These are phyloP conservation scores for Campaea margaritaria DNA, from an alignment of 2,888 invertebrate species.

Conservation along the genomic window DNA sequence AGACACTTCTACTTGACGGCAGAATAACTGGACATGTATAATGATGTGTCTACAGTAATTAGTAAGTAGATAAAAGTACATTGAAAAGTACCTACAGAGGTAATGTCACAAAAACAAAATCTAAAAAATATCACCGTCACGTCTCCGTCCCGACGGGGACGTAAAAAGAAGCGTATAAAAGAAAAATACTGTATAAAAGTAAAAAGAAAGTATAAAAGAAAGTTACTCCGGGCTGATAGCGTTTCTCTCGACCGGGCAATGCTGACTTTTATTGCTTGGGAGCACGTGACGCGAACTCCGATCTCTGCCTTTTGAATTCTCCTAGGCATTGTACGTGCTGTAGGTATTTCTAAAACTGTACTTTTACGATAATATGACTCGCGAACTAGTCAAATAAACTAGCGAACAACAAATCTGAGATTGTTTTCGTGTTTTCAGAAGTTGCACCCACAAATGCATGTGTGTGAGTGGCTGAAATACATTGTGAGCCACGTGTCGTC, in stretches of 20 bases:
- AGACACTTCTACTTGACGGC: no score
- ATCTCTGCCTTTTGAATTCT: constrained; percentile 61
- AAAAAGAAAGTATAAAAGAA: constrained; percentile 73
- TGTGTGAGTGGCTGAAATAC: no score
- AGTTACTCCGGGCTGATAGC: constrained; percentile 72
- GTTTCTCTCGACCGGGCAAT: constrained; percentile 59
- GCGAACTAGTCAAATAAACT: no score
- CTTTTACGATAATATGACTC: no score
- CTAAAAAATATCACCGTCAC: constrained; percentile 58
- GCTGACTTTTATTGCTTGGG: constrained; percentile 66
- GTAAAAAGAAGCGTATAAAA: constrained; percentile 62
- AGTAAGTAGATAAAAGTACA: no score
- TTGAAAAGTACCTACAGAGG: background rate
- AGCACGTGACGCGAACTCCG: constrained; percentile 74
- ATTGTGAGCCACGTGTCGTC: no score
- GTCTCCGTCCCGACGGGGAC: constrained; percentile 63
- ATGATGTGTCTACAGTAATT: no score
- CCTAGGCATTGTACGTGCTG: constrained; percentile 24
- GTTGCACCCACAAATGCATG: no score
- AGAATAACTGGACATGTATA: background rate
- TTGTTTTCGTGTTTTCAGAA: no score
- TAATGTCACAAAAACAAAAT: constrained; percentile 11
- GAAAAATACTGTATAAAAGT: constrained; percentile 60
- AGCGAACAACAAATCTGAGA: no score
- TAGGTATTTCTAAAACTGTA: background rate